A percentile compares a stretch with the other conserved stretches of the same genome.
These are phyloP conservation scores for Karalla daura DNA, from an alignment of 2,797 vertebrate species.

Conservation along the genomic window DNA sequence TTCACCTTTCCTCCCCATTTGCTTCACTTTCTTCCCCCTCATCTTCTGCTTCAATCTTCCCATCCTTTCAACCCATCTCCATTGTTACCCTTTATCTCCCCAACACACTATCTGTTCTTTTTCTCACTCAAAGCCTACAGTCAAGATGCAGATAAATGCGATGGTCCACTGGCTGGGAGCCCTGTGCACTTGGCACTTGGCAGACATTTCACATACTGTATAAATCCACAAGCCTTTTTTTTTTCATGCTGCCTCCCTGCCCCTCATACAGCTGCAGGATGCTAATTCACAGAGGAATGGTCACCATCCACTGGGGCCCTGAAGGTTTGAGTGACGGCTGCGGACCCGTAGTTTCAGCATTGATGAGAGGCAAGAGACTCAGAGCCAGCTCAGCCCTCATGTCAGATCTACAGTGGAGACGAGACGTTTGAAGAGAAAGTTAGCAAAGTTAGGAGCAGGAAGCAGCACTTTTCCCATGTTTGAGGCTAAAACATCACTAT, in stretches of 20 bases:
- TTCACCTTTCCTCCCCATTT: not conserved
- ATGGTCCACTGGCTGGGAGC: slow-evolving; percentile 44
- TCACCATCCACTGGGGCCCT: slow-evolving; percentile 32
- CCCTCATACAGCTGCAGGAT: slow-evolving; percentile 18
- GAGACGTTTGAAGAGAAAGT: slow-evolving; percentile 23
- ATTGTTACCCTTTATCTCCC: slow-evolving; percentile 41
- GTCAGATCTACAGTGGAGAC: slow-evolving; percentile 26
- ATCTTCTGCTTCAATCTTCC: slow-evolving; percentile 29
- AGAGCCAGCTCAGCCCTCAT: not conserved
- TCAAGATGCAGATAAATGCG: slow-evolving; percentile 57
- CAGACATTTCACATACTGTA: slow-evolving; percentile 26
- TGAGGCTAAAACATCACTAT: not conserved
- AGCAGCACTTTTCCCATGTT: slow-evolving; percentile 2
- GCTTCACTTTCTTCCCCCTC: slow-evolving; percentile 35
- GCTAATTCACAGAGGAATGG: slow-evolving; percentile 36
- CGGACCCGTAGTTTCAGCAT: slow-evolving; percentile 15
- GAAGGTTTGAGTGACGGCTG: slow-evolving; percentile 52
- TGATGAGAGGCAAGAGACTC: slow-evolving; percentile 30
- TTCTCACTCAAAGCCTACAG: slow-evolving; percentile 46
- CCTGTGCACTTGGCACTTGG: slow-evolving; percentile 18
- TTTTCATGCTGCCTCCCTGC: not conserved
- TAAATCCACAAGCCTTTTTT: slow-evolving; percentile 15
- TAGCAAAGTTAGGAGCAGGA: slow-evolving; percentile 1
- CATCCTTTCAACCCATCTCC: slow-evolving; percentile 44
- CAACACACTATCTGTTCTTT: slow-evolving; percentile 25